These are phyloP conservation scores for Platysteira castanea DNA, from an alignment of 2,113 vertebrate genomes.

Conservation along the genomic window DNA sequence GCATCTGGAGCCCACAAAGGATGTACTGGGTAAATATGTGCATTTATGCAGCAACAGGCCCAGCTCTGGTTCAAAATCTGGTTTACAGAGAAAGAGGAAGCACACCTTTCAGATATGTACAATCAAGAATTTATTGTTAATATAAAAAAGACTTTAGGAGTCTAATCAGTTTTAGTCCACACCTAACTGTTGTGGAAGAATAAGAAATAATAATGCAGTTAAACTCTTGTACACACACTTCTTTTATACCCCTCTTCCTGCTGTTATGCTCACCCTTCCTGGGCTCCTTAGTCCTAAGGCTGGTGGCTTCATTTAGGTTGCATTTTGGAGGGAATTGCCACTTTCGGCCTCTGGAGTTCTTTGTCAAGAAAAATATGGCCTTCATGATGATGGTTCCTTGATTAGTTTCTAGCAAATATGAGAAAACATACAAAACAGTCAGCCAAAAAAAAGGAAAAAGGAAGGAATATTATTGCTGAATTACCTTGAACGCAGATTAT, in stretches of 20 bases:
- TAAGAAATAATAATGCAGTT: neutral
- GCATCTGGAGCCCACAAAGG: neutral
- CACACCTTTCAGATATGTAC: rapidly evolving
- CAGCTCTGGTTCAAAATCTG: neutral
- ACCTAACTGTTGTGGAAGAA: neutral
- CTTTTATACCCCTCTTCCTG: neutral
- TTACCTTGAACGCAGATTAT: neutral
- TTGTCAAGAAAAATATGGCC: neutral
- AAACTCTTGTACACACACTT: neutral
- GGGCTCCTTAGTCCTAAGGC: neutral
- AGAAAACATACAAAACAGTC: neutral
- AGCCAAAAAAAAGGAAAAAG: neutral
- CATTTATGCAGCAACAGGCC: neutral
- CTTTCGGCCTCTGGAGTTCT: neutral
- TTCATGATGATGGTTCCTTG: neutral
- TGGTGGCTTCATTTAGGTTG: neutral
- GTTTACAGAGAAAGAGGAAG: neutral
- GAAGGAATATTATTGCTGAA: neutral
- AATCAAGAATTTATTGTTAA: neutral
- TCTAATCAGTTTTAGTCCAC: neutral
- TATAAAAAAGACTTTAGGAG: neutral
- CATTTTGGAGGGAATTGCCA: neutral
- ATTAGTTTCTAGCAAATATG: neutral
- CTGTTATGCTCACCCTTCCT: neutral
- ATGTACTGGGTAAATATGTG: neutral